Evolutionary conservation across 2,113 vertebrate species (phyloP).

Genomic region (Notarius lentiginosus): DNA sequence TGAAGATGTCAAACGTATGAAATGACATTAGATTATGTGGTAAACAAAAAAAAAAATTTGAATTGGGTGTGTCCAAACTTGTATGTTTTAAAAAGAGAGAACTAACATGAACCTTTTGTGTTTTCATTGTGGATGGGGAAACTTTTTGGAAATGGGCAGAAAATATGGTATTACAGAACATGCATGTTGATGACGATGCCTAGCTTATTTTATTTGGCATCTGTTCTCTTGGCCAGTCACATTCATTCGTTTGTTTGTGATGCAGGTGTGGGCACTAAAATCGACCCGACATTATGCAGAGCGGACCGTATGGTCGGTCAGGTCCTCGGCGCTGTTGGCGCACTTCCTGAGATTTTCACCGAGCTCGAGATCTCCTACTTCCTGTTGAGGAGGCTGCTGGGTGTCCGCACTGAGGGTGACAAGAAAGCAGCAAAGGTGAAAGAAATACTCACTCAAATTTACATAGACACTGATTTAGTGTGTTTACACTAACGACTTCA

Average conservation of each 20-base stretch:
- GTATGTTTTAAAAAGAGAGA: too few species aligned
- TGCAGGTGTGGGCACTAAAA: slow-evolving; percentile 96
- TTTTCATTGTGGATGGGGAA: background rate
- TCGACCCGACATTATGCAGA: slow-evolving; percentile 94
- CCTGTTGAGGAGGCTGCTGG: slow-evolving; percentile 87
- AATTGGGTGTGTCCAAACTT: too few species aligned
- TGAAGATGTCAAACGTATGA: too few species aligned
- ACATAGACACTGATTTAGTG: background rate
- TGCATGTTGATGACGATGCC: too few species aligned
- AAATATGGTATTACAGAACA: background rate
- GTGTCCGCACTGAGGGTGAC: slow-evolving; percentile 96
- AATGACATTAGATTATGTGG: too few species aligned
- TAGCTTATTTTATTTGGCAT: background rate
- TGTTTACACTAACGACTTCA: background rate
- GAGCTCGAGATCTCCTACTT: slow-evolving; percentile 98
- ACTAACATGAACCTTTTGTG: background rate
- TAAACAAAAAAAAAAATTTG: too few species aligned
- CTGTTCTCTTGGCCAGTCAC: background rate
- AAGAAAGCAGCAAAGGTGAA: slow-evolving; percentile 96
- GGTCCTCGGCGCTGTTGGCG: slow-evolving; percentile 93
- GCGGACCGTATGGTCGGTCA: slow-evolving; percentile 98
- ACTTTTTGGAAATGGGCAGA: background rate
- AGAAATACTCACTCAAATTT: background rate
- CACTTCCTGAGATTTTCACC: slow-evolving; percentile 96
- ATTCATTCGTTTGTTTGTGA: background rate